Evolutionary conservation across 2,888 invertebrate species (phyloP).

Genomic region (Lagria hirta): DNA sequence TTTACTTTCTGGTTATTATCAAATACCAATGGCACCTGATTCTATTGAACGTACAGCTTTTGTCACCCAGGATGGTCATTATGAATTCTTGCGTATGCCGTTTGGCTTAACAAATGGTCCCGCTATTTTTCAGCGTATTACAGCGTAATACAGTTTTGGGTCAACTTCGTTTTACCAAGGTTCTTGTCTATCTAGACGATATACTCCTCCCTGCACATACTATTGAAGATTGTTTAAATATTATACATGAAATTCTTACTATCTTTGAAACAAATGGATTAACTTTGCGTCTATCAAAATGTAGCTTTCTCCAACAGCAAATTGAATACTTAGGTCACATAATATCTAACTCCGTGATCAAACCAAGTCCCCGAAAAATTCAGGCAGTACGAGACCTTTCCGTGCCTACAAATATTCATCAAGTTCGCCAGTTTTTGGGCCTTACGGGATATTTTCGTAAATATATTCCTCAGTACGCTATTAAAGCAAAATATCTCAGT

Average conservation of each 20-base stretch:
- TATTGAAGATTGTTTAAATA: background rate
- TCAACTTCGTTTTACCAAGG: constrained; percentile 8
- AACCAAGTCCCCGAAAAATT: background rate
- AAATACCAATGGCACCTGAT: background rate
- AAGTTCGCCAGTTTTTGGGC: constrained; percentile 9
- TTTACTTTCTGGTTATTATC: constrained; percentile 1
- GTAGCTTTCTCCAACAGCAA: background rate
- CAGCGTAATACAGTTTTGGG: constrained; percentile 1
- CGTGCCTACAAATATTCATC: constrained; percentile 3
- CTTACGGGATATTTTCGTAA: constrained; percentile 9
- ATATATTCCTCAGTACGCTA: constrained; percentile 7
- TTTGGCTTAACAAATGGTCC: constrained; percentile 2
- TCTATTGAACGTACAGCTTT: constrained; percentile 3
- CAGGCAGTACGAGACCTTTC: constrained; percentile 1
- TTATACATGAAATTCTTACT: background rate
- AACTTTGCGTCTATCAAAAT: background rate
- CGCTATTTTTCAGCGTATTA: constrained; percentile 1
- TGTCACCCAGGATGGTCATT: constrained; percentile 2
- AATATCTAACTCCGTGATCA: background rate
- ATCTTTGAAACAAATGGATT: background rate
- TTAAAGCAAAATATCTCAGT: background rate
- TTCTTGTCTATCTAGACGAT: constrained; percentile 8
- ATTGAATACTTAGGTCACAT: constrained; percentile 1
- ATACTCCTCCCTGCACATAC: constrained; percentile 1
- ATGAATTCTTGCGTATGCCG: background rate